These are phyloP conservation scores for Phaethon lepturus DNA, from an alignment of 2,113 vertebrate genomes.

Conservation along the genomic window DNA sequence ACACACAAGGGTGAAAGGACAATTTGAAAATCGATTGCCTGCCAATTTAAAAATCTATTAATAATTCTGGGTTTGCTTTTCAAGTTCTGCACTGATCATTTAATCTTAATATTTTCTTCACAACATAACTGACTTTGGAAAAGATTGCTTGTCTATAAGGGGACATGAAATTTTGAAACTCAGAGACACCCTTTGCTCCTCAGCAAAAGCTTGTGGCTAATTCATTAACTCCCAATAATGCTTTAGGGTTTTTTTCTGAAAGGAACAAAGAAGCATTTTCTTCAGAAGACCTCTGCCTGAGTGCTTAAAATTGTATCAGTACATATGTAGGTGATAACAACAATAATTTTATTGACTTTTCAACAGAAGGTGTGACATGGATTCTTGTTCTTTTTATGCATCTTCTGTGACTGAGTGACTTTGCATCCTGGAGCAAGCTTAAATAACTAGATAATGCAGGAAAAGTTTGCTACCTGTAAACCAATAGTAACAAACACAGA, in stretches of 20 bases:
- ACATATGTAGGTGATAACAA: neutral
- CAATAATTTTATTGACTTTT: neutral
- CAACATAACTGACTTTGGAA: neutral
- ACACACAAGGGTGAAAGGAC: slow-evolving; percentile 47
- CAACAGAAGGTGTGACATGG: neutral
- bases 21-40: slow-evolving; percentile 46
- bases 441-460: neutral
- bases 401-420: neutral
- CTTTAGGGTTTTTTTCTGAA: neutral
- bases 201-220: neutral
- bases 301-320: neutral
- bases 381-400: neutral
- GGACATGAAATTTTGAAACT: neutral
- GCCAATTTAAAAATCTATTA: slow-evolving; percentile 54
- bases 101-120: slow-evolving; percentile 36
- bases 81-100: neutral
- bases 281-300: neutral
- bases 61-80: slow-evolving; percentile 38
- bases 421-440: neutral
- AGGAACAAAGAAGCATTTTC: neutral
- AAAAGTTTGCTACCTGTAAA: neutral
- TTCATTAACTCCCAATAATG: neutral
- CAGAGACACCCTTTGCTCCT: neutral
- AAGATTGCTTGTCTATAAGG: neutral
- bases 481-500: neutral